Evolutionary conservation across 2,888 invertebrate genomes (phyloP), one percentile per base, ranked within the genome.

Genomic region (Brachypterus glaber): DNA sequence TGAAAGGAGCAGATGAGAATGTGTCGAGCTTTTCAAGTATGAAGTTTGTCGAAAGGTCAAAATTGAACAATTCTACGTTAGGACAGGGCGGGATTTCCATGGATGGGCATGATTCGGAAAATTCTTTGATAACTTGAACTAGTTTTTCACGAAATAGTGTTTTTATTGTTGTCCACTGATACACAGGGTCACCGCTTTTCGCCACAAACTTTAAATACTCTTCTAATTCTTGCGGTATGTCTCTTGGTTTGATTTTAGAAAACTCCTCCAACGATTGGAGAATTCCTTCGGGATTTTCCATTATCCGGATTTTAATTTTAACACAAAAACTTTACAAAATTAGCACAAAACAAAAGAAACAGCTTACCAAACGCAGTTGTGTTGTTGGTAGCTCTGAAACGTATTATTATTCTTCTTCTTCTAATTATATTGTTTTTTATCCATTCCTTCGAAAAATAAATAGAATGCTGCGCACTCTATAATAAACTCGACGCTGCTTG

Each of bases 171-270:
- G 83, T 70, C 93, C 93, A 95, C 58, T 90, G 89, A 62, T 89
- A 93, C 47, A 93, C 79, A 24, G 90, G 89, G 68, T 93, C 90
- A 47, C 95, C 93, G 56, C 91, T 92, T 66, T 86, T 86, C 3
- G 93, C 93, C 50, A 95, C 89, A 70, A 84, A 85, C 50, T 76
- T 76, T 49, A 95, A 72, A 63, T 91, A 93, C 43, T 90, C 89
- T 57, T 93, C 91, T 42, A 95, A 71, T 59, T 89, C 82, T 45
- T 82, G 77, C 13, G 92, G 90, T 54, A 93, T 89, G 54, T 84
- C 85, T 63, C 82, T 82, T 9, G 79, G 78, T 52, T 73, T 73
- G 27, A 71, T 44, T 66, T 89, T 86, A 29, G 84, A 77, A 61
- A 86, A 88, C 57, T 87, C 83, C 63, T 88, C 87, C 41, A 89